Evolutionary conservation across 2,888 invertebrate species (phyloP).

Genomic region (Dorcus hopei): DNA sequence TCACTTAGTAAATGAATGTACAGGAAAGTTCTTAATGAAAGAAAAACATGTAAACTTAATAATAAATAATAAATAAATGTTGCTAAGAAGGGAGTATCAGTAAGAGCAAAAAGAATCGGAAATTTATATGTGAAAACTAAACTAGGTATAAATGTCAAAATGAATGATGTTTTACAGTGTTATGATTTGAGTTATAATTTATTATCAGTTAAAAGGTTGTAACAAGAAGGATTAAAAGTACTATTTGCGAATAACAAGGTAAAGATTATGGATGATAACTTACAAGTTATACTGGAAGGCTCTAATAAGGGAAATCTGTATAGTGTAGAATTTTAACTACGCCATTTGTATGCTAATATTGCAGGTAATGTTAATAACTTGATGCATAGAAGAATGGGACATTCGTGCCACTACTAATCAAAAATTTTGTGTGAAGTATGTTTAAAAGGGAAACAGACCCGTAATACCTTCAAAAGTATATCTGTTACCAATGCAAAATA

Average conservation of each 20-base stretch:
- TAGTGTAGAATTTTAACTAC: neutral
- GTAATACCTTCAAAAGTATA: too few species aligned
- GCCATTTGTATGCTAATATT: neutral
- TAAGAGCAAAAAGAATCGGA: neutral
- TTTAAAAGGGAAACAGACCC: too few species aligned
- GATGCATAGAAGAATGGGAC: too few species aligned
- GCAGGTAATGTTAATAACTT: neutral
- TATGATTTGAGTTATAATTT: neutral
- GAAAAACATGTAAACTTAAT: neutral
- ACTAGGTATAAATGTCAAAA: neutral
- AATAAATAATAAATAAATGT: too few species aligned
- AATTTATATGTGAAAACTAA: neutral
- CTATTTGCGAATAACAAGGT: neutral
- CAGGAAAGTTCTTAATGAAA: neutral
- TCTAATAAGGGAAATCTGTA: neutral
- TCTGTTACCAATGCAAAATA: too few species aligned
- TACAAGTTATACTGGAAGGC: neutral
- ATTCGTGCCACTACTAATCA: too few species aligned
- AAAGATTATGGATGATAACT: neutral
- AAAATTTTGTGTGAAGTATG: too few species aligned
- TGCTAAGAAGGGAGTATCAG: neutral
- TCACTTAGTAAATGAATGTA: conserved; percentile 10
- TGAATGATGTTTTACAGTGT: neutral
- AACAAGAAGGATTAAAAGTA: conserved; percentile 1
- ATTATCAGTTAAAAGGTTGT: neutral